These are phyloP conservation scores for fruit fly (Drosophila melanogaster) DNA, from an alignment of 1,140 invertebrate species.

Conservation along the genomic window Release_6_plus_ISO1_MT NT_033777.3:7337501-7338000, in stretches of 20 bases:
- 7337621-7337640: slow-evolving; percentile 66
- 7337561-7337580: slow-evolving; percentile 63
- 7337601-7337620: slow-evolving; percentile 56
- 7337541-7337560: slow-evolving; percentile 40
- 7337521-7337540: slow-evolving; percentile 65
- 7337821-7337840: slow-evolving; percentile 1
- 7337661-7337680: slow-evolving; percentile 42
- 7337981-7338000: slow-evolving; percentile 25
- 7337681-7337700: slow-evolving; percentile 50
- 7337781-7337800: slow-evolving; percentile 63
- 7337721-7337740: slow-evolving; percentile 28
- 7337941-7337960: slow-evolving; percentile 38
- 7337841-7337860: slow-evolving; percentile 22
- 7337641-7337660: slow-evolving; percentile 51
- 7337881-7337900: slow-evolving; percentile 4
- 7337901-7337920: background rate
- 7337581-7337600: slow-evolving; percentile 79
- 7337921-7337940: slow-evolving; percentile 11
- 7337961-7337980: slow-evolving; percentile 7
- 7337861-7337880: slow-evolving; percentile 32
- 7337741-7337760: slow-evolving; percentile 34
- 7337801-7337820: slow-evolving; percentile 1
- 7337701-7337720: slow-evolving; percentile 70
- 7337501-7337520: slow-evolving; percentile 14
- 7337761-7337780: slow-evolving; percentile 60